A percentile compares a stretch with the other conserved stretches of the same genome.
Conservation (phyloP, 2,888 invertebrate species). For the Nezara viridula region DNA sequence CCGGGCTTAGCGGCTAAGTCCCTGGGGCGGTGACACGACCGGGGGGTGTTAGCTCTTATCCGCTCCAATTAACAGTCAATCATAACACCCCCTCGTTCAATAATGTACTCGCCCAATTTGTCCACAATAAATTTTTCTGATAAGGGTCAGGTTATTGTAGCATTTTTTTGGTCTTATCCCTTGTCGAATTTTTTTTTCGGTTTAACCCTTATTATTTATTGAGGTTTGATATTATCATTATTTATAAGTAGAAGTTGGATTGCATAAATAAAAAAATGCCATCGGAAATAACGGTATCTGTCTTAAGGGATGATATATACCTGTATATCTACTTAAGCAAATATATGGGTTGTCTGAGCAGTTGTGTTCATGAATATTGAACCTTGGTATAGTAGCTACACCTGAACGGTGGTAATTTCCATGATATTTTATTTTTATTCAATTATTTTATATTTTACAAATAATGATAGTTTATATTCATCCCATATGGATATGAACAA, state of each 20-base stretch:
- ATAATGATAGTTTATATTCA: too few species aligned
- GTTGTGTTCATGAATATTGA: too few species aligned
- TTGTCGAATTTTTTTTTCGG: neutral
- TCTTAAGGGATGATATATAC: too few species aligned
- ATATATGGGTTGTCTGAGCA: too few species aligned
- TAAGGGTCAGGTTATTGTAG: conserved; percentile 22
- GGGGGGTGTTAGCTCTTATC: conserved; percentile 53
- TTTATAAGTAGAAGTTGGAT: neutral
- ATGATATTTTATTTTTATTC: too few species aligned
- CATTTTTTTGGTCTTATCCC: neutral
- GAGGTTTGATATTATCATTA: neutral
- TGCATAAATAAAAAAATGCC: neutral
- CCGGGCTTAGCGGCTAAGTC: conserved; percentile 19
- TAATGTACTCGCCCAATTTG: conserved; percentile 39
- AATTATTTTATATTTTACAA: too few species aligned
- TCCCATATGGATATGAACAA: too few species aligned
- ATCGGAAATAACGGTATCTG: too few species aligned
- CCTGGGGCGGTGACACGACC: conserved; percentile 37
- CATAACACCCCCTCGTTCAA: conserved; percentile 39
- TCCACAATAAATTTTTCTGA: conserved; percentile 50
- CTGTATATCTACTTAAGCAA: too few species aligned
- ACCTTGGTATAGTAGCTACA: too few species aligned
- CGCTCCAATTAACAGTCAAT: conserved; percentile 56
- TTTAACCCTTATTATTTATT: neutral
- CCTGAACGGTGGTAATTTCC: too few species aligned